Base-by-base conservation (phyloP, 2,888 invertebrate species). In the Villa cingulata region DNA sequence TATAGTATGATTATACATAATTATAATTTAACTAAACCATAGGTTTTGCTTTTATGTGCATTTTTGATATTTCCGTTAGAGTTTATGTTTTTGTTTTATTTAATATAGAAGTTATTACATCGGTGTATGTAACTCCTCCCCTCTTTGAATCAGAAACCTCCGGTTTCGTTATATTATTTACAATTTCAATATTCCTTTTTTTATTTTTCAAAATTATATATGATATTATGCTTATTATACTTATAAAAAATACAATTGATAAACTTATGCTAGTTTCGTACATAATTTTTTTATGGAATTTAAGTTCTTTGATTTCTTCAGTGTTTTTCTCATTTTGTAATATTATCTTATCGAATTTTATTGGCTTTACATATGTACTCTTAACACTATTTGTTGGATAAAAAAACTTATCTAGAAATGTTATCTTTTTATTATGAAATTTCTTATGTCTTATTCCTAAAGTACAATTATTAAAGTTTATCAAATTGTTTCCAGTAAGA, bases 391-490 rank as follows among this genome's bases (percentile, higher is more conserved):
- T 32, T 7, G 14, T 32, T 32, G 32, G 32, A 32, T 32, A 32
- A 32, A 32, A 10, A 32, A 10, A 32, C 14, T 32, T 32, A 10
- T 32, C 32, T 32, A 32, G 14, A 7, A 32, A 7, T 10, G 32
- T 32, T 32, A 32, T 32, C 14, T 32, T 32, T 14, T n/a, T 32
- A 14, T 32, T 32, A 32, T 32, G 14, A 14, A 32, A 32, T 32
- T 32, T 32, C 14, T 32, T 7, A 32, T 43, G 16, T 34, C 19
- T 29, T 43, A 43, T 43, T 43, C 32, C 15, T 34, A 44, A 15
- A 19, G 17, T 19, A 37, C 44, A 44, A 44, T 44, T 44, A 16
- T 37, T 37, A 15, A 44, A 44, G 36, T 37, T 44, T 36, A 44
- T 44, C 15, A 37, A 19, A 37, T 44, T 19, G 37, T 44, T 18